These are phyloP conservation scores for Platynereis dumerilii DNA, from an alignment of 2,888 invertebrate species.

Conservation along the genomic window DNA sequence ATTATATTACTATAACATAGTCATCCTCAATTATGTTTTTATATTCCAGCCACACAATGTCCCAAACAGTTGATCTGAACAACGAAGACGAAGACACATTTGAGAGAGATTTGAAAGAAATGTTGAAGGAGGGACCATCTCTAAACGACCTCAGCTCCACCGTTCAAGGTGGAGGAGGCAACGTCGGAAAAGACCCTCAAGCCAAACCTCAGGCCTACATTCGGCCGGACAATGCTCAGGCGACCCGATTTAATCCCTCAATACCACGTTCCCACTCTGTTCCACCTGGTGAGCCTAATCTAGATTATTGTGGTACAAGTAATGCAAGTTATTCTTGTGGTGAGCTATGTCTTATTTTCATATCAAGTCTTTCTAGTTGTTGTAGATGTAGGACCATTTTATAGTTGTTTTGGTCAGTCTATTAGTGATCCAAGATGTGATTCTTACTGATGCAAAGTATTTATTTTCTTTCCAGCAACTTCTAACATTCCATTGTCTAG, in stretches of 20 bases:
- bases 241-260: background rate
- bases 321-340: background rate
- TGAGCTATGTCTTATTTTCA: background rate
- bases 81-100: slow-evolving; percentile 52
- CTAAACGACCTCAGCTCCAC: slow-evolving; percentile 53
- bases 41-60: too few species aligned
- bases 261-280: slow-evolving; percentile 19
- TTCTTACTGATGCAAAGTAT: too few species aligned
- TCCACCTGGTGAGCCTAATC: slow-evolving; percentile 31
- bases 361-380: background rate
- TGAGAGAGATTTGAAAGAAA: slow-evolving; percentile 58
- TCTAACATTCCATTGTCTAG: slow-evolving; percentile 49
- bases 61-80: too few species aligned
- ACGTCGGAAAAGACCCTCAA: too few species aligned
- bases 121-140: slow-evolving; percentile 57
- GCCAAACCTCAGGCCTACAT: slow-evolving; percentile 20
- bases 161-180: slow-evolving; percentile 45
- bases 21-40: too few species aligned
- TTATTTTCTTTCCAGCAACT: slow-evolving; percentile 42
- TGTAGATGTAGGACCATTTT: too few species aligned
- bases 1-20: too few species aligned
- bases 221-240: slow-evolving; percentile 18
- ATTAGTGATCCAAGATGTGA: too few species aligned
- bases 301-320: background rate
- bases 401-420: background rate